Conservation (phyloP, 2,888 invertebrate genomes). For the Sarcophaga carnaria region DNA sequence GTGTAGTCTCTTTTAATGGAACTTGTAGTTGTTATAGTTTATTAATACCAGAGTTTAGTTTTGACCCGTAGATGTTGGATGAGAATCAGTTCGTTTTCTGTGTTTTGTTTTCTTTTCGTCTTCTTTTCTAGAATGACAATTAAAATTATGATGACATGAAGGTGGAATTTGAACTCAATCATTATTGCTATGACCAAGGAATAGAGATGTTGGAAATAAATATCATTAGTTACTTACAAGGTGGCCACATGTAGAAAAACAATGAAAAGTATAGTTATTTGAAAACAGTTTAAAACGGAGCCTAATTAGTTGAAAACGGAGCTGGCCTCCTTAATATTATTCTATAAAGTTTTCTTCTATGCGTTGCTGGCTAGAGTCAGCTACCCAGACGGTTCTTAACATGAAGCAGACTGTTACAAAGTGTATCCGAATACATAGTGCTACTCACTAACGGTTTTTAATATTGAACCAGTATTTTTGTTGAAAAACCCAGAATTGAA, state of each 20-base stretch:
- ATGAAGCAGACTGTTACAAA: too few species aligned
- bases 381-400: too few species aligned
- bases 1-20: slow-evolving; percentile 13
- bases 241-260: slow-evolving; percentile 39
- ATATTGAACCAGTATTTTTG: too few species aligned
- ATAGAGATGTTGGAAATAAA: slow-evolving; percentile 52
- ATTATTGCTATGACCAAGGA: slow-evolving; percentile 73
- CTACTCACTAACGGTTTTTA: too few species aligned
- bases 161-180: slow-evolving; percentile 75
- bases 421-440: too few species aligned
- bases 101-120: slow-evolving; percentile 56
- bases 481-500: too few species aligned
- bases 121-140: slow-evolving; percentile 61
- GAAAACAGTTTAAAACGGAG: neutral
- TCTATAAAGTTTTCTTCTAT: too few species aligned
- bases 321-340: slow-evolving; percentile 65
- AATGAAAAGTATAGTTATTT: too few species aligned
- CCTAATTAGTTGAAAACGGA: too few species aligned
- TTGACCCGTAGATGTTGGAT: slow-evolving; percentile 57
- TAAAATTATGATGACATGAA: slow-evolving; percentile 78
- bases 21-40: slow-evolving; percentile 47
- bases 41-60: slow-evolving; percentile 58
- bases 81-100: slow-evolving; percentile 63
- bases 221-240: slow-evolving; percentile 5
- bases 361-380: too few species aligned